These are phyloP conservation scores for Eupristina koningsbergeri DNA, from an alignment of 1,140 invertebrate species.

Conservation along the genomic window DNA sequence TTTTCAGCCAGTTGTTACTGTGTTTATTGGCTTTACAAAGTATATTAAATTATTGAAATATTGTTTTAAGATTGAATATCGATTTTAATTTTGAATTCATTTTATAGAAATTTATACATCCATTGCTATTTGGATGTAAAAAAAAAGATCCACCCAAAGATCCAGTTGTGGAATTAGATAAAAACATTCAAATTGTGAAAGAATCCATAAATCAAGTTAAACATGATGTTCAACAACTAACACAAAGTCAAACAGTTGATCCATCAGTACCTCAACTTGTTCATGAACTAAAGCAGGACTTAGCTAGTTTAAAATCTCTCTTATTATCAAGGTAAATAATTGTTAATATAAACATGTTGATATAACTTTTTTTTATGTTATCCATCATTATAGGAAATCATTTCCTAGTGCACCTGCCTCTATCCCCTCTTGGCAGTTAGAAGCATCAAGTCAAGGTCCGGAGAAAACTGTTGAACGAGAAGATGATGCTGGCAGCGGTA, in stretches of 20 bases:
- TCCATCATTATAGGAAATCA: constrained; percentile 76
- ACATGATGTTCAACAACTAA: constrained; percentile 75
- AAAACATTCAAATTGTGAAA: constrained; percentile 78
- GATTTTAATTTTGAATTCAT: neutral
- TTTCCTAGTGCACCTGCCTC: constrained; percentile 82
- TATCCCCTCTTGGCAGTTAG: constrained; percentile 84
- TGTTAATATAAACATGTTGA: neutral
- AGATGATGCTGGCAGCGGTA: constrained; percentile 71
- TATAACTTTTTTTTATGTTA: neutral
- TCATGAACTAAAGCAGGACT: constrained; percentile 81
- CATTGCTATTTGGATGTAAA: constrained; percentile 77
- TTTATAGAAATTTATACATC: constrained; percentile 78
- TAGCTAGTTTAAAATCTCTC: constrained; percentile 84
- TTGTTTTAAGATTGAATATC: neutral
- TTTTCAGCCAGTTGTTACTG: constrained; percentile 82
- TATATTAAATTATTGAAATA: constrained; percentile 57
- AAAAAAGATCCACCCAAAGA: constrained; percentile 79
- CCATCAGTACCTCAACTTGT: constrained; percentile 76
- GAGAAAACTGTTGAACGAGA: constrained; percentile 68
- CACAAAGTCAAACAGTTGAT: constrained; percentile 71
- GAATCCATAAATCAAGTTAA: constrained; percentile 76
- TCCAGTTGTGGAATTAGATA: constrained; percentile 78
- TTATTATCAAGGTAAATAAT: constrained; percentile 79
- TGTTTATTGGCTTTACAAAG: constrained; percentile 83
- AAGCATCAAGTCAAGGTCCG: constrained; percentile 62